These are phyloP conservation scores for Drosophila paulistorum DNA, from an alignment of 1,140 invertebrate genomes.

Conservation along the genomic window DNA sequence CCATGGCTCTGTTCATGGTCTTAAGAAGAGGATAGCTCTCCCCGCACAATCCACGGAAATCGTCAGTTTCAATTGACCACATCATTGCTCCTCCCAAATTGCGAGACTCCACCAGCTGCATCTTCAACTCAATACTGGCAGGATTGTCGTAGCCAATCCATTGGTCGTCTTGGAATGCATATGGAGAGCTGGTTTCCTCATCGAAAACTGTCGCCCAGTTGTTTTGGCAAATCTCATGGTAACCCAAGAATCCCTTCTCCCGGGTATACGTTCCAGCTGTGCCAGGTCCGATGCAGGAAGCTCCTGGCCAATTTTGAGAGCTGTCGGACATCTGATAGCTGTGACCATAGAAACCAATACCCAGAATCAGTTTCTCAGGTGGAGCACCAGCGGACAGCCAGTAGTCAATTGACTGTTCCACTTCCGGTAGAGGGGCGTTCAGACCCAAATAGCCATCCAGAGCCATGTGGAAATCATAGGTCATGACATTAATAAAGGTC, in stretches of 20 bases:
- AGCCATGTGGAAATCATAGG: slow-evolving; percentile 89
- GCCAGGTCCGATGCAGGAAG: slow-evolving; percentile 85
- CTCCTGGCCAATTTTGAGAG: slow-evolving; percentile 83
- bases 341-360: slow-evolving; percentile 88
- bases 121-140: slow-evolving; percentile 78
- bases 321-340: slow-evolving; percentile 86
- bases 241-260: slow-evolving; percentile 89
- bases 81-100: slow-evolving; percentile 90
- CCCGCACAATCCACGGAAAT: slow-evolving; percentile 88
- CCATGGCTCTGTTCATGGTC: slow-evolving; percentile 58
- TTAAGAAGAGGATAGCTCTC: slow-evolving; percentile 83
- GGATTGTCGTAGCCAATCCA: slow-evolving; percentile 83
- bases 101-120: slow-evolving; percentile 75
- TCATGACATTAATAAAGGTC: slow-evolving; percentile 87
- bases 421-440: slow-evolving; percentile 85
- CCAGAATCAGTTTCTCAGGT: slow-evolving; percentile 86
- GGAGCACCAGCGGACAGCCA: slow-evolving; percentile 80
- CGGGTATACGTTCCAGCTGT: slow-evolving; percentile 87
- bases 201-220: slow-evolving; percentile 63
- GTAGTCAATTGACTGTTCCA: slow-evolving; percentile 56
- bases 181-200: slow-evolving; percentile 47
- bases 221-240: slow-evolving; percentile 87
- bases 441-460: slow-evolving; percentile 83
- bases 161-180: slow-evolving; percentile 78
- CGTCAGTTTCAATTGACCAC: slow-evolving; percentile 91